Conservation (phyloP, 2,113 vertebrate species). For the Pogonocichla stellata region DNA sequence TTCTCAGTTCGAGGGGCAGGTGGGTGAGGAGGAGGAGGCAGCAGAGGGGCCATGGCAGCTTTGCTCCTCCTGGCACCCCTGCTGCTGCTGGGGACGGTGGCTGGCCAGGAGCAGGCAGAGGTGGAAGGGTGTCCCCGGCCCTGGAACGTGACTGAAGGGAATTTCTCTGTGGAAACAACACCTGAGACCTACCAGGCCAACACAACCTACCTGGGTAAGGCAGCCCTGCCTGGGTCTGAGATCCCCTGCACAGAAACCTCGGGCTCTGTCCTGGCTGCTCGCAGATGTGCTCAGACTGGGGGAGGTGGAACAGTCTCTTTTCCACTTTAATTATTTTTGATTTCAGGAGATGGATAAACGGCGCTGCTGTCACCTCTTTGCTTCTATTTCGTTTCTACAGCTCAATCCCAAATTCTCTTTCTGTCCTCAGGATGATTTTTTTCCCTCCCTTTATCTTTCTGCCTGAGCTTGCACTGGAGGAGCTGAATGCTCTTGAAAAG, state of each 20-base stretch:
- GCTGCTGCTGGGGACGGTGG: neutral
- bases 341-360: neutral
- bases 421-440: neutral
- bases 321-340: rapidly evolving
- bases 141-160: rapidly evolving
- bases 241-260: neutral
- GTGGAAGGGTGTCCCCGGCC: rapidly evolving
- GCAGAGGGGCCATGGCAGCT: neutral
- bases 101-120: neutral
- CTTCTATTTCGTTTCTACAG: neutral
- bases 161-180: neutral
- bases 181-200: neutral
- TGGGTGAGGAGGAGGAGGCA: neutral
- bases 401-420: neutral
- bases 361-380: neutral
- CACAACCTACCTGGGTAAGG: constrained; percentile 51
- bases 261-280: neutral
- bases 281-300: neutral
- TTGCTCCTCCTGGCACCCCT: neutral
- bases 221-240: neutral
- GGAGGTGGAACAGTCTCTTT: rapidly evolving
- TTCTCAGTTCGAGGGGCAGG: neutral
- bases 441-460: neutral
- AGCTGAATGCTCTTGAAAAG: neutral
- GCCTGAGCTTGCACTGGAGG: neutral